These are phyloP conservation scores for Diorhabda sublineata DNA, from an alignment of 1,140 invertebrate genomes.

Conservation along the genomic window DNA sequence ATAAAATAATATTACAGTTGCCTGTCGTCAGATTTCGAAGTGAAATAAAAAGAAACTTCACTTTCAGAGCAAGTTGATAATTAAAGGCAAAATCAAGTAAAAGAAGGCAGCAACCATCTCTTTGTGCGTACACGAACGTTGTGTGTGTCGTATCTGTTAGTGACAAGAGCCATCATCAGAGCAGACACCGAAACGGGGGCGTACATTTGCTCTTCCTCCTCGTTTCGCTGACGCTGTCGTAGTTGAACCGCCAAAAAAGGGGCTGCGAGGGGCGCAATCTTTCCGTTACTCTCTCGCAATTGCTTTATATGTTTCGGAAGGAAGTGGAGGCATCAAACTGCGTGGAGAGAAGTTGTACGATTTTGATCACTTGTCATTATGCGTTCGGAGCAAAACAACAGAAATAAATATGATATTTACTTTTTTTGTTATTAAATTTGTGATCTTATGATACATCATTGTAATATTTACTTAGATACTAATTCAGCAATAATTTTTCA, in stretches of 20 bases:
- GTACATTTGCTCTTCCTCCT: background rate
- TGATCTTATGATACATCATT: no score
- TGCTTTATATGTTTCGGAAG: conserved; percentile 45
- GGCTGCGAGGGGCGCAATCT: background rate
- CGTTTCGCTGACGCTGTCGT: conserved; percentile 12
- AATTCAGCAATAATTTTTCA: no score
- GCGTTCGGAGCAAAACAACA: no score
- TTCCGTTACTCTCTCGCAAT: conserved; percentile 29
- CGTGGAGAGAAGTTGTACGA: background rate
- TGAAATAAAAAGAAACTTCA: background rate
- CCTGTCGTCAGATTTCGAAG: background rate
- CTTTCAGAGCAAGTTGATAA: background rate
- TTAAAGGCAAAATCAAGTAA: conserved; percentile 2
- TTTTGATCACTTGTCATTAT: no score
- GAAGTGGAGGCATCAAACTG: conserved; percentile 30
- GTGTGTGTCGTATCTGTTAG: conserved; percentile 22
- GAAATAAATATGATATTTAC: no score
- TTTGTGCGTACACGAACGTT: conserved; percentile 27
- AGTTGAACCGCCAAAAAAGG: conserved; percentile 13
- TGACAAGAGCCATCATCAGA: conserved; percentile 34
- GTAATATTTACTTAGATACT: no score
- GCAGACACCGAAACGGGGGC: conserved; percentile 15
- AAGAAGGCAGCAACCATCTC: conserved; percentile 35
- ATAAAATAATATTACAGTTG: background rate
- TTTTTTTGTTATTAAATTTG: no score